phyloP scores from a whole-genome alignment of 2,797 vertebrate genomes.

The Bradypodion ventrale region DNA sequence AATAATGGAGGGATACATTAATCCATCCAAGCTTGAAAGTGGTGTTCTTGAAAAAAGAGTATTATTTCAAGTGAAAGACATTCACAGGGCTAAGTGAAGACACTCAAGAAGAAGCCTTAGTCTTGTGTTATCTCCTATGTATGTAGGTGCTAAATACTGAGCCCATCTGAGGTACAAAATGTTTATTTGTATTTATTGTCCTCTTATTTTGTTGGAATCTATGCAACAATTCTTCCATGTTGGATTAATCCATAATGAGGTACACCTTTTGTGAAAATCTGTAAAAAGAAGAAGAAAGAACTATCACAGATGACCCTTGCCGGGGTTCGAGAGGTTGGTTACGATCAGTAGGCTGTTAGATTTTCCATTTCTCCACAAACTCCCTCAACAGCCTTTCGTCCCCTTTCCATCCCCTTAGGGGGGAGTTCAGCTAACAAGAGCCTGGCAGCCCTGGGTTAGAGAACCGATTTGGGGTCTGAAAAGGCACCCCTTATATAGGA shows the following conservation, averaged over 20 bases:
- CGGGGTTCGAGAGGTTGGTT: no score
- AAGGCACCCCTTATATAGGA: no score
- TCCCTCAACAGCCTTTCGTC: no score
- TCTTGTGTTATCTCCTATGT: background rate
- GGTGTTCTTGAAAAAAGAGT: conserved; percentile 23
- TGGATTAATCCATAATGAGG: background rate
- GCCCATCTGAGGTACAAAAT: conserved; percentile 2
- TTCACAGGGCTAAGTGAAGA: conserved; percentile 6
- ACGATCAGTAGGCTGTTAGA: no score
- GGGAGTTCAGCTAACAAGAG: no score
- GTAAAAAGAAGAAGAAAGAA: background rate
- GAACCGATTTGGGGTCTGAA: no score
- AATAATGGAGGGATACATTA: conserved; percentile 21
- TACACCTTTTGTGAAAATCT: background rate
- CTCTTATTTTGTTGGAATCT: background rate
- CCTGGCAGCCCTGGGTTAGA: no score
- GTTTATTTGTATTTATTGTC: background rate
- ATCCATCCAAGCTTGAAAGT: conserved; percentile 29
- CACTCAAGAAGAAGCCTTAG: background rate
- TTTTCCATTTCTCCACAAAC: no score
- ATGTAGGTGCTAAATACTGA: background rate
- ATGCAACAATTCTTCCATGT: background rate
- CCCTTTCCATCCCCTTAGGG: no score
- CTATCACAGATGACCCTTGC: no score
- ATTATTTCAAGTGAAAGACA: conserved; percentile 33